These are phyloP conservation scores for Sesamia inferens DNA, from an alignment of 2,888 invertebrate genomes.

Conservation along the genomic window DNA sequence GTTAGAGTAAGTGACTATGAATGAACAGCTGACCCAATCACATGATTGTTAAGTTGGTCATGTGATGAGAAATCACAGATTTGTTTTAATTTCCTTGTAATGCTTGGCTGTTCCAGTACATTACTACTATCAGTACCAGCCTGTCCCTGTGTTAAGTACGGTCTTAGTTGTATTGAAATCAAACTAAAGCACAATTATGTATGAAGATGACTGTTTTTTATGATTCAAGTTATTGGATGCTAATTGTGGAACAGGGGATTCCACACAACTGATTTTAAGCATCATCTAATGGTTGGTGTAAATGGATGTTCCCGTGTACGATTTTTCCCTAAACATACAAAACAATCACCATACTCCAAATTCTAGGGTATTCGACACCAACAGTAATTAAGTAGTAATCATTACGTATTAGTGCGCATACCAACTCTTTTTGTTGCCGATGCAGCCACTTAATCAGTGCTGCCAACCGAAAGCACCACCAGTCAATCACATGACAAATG, in stretches of 20 bases:
- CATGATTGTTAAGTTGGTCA: constrained; percentile 78
- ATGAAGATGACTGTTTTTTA: constrained; percentile 7
- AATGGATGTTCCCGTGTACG: not conserved
- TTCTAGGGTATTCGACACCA: constrained; percentile 3
- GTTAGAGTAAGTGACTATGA: constrained; percentile 14
- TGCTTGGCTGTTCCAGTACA: constrained; percentile 24
- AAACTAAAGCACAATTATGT: not conserved
- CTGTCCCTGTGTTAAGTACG: not conserved
- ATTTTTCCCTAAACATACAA: not conserved
- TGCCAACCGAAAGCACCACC: constrained; percentile 72
- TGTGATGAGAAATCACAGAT: constrained; percentile 70
- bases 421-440: constrained; percentile 32
- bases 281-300: not conserved
- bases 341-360: constrained; percentile 17
- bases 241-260: constrained; percentile 9
- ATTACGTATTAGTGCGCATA: not conserved
- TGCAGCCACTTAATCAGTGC: constrained; percentile 62
- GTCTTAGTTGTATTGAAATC: not conserved
- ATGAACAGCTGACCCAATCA: constrained; percentile 76
- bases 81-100: constrained; percentile 11
- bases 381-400: not conserved
- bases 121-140: not conserved
- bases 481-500: constrained; percentile 80
- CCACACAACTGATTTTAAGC: not conserved
- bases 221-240: constrained; percentile 9